Conservation (phyloP, 2,113 vertebrate species). For the Cathartes aura region DNA sequence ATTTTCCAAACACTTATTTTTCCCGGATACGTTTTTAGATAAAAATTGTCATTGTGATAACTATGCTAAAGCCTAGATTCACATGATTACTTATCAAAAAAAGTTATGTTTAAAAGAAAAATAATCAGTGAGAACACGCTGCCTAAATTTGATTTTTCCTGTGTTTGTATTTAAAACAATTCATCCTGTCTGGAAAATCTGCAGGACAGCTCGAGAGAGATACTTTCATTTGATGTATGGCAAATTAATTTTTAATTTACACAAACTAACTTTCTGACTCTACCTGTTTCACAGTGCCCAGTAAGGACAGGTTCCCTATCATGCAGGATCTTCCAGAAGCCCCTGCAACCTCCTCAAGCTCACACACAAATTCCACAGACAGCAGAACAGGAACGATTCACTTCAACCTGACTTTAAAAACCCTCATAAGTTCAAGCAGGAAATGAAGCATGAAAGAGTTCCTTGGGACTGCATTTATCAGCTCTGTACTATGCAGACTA, state of each 20-base stretch:
- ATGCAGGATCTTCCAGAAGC: background rate
- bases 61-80: background rate
- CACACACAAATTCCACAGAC: background rate
- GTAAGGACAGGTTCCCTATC: background rate
- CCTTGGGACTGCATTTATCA: background rate
- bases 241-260: background rate
- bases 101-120: background rate
- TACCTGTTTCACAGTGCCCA: background rate
- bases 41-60: background rate
- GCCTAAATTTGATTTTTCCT: background rate
- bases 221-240: background rate
- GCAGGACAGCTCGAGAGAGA: background rate
- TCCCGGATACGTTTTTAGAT: rapidly evolving
- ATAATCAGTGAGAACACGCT: background rate
- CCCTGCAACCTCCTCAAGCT: background rate
- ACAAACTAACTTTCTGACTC: background rate
- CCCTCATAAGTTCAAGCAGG: background rate
- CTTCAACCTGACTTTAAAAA: background rate
- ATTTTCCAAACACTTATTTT: background rate
- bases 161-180: background rate
- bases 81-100: background rate
- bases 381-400: background rate
- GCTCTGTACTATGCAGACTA: background rate
- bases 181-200: background rate
- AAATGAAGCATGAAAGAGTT: background rate